Percentiles rank a stretch among this genome's conserved stretches.
Evolutionary conservation across 2,797 vertebrate genomes (phyloP).

Genomic region (Cynopterus sphinx): DNA sequence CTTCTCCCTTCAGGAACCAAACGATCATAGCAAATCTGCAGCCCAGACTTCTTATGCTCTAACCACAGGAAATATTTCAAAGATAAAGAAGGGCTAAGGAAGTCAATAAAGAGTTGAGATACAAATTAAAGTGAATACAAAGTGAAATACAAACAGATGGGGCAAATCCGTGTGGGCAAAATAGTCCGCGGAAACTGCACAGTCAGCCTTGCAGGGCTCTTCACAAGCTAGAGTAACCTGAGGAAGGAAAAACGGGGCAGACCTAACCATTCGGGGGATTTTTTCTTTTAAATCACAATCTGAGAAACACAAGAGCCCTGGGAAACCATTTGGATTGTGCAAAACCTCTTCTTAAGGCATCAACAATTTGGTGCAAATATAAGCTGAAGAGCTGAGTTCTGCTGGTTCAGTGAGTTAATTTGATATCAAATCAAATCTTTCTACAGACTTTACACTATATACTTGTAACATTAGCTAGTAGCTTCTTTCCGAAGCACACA

Average conservation of each 20-base stretch:
- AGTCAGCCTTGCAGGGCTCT: neutral
- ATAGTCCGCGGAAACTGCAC: neutral
- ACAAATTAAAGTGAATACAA: neutral
- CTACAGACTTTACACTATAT: neutral
- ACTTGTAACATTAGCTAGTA: neutral
- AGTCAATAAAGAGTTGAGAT: neutral
- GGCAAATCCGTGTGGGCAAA: neutral
- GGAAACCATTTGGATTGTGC: neutral
- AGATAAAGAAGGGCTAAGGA: neutral
- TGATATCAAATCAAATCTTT: neutral
- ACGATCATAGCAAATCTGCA: rapidly evolving
- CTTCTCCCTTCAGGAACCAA: rapidly evolving
- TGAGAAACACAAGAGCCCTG: neutral
- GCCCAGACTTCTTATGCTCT: neutral
- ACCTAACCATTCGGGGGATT: neutral
- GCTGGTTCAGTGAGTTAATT: neutral
- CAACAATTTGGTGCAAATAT: neutral
- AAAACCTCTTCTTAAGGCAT: neutral
- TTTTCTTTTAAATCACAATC: neutral
- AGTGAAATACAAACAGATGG: neutral
- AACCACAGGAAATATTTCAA: neutral
- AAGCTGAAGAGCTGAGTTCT: neutral
- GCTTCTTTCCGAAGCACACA: neutral
- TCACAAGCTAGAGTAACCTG: neutral
- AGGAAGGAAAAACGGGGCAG: neutral